These are phyloP conservation scores for Scomberomorus guttatus DNA, from an alignment of 2,797 vertebrate species.

Conservation along the genomic window DNA sequence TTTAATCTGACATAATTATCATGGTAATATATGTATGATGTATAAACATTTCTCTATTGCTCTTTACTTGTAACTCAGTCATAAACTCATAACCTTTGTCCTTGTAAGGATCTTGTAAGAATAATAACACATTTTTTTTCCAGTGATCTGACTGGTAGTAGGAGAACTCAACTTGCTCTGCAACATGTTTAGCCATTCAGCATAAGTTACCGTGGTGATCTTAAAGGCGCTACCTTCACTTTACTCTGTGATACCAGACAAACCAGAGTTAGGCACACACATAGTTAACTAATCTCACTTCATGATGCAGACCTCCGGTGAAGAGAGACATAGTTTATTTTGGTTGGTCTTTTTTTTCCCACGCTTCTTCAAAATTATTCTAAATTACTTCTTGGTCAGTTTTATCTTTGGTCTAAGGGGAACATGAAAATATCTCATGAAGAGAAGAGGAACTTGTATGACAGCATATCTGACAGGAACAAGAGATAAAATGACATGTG, in stretches of 20 bases:
- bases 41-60: not conserved
- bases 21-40: not conserved
- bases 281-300: no score
- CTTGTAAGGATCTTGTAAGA: not conserved
- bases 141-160: no score
- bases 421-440: not conserved
- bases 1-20: not conserved
- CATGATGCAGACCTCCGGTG: no score
- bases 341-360: not conserved
- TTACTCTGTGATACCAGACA: no score
- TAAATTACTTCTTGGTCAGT: not conserved
- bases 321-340: not conserved
- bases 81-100: not conserved
- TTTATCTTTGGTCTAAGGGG: not conserved
- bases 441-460: not conserved
- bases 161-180: no score
- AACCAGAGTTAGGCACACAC: no score
- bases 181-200: no score
- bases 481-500: not conserved
- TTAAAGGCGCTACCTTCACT: no score
- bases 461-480: not conserved
- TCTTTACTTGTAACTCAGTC: no score
- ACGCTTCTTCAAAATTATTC: not conserved
- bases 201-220: no score
- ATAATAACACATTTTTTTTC: not conserved